These are phyloP conservation scores for Pogona vitticeps DNA, from an alignment of 2,113 vertebrate genomes.

Conservation along the genomic window DNA sequence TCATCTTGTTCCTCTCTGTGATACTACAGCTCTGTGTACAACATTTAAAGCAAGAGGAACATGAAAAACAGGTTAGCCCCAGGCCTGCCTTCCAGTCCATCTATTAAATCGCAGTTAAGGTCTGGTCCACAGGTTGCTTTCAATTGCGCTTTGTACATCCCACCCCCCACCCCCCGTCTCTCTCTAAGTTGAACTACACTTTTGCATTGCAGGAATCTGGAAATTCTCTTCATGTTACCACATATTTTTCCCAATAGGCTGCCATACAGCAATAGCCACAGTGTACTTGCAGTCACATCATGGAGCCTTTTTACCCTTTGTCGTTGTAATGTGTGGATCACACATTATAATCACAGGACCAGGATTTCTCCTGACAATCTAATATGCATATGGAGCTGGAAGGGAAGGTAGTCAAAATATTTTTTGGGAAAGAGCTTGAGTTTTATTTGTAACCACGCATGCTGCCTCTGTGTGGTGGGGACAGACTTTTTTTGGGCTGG, in stretches of 20 bases:
- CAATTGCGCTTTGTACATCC: neutral
- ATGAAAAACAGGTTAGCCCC: neutral
- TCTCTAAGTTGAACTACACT: neutral
- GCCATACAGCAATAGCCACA: neutral
- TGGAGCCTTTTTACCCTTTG: neutral
- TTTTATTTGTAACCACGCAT: too few species aligned
- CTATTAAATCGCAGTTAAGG: neutral
- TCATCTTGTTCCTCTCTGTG: neutral
- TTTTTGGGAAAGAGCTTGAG: too few species aligned
- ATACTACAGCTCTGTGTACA: slow-evolving; percentile 21
- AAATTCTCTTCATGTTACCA: neutral
- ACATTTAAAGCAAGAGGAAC: neutral
- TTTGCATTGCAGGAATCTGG: neutral
- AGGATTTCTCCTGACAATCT: neutral
- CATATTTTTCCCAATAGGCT: neutral
- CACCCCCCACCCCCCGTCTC: too few species aligned
- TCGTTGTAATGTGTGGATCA: neutral
- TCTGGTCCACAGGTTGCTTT: neutral
- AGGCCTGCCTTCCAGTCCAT: neutral
- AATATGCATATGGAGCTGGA: neutral
- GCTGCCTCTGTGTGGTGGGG: too few species aligned
- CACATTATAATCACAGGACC: too few species aligned
- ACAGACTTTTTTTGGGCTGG: too few species aligned
- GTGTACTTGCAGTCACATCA: neutral
- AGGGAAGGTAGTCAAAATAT: too few species aligned